Percentiles rank a stretch among this genome's conserved stretches.
Evolutionary conservation across 2,113 vertebrate genomes (phyloP).

Genomic region (Gallinago media): DNA sequence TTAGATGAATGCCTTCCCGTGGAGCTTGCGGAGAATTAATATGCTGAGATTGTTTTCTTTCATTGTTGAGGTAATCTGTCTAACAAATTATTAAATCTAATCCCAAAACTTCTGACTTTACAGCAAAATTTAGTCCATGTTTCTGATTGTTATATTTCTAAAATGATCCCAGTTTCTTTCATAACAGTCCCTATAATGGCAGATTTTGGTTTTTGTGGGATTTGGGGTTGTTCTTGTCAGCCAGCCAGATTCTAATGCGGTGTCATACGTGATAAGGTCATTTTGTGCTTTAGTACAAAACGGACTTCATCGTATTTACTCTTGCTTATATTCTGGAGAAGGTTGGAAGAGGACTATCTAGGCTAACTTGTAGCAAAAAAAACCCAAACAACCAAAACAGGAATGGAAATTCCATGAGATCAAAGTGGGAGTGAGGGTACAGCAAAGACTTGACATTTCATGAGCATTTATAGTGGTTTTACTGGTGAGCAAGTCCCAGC

Average conservation of each 20-base stretch:
- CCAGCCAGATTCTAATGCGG: background rate
- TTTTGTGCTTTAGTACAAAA: background rate
- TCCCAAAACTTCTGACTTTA: background rate
- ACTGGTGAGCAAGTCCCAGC: background rate
- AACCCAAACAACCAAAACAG: no score
- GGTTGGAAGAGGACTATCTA: background rate
- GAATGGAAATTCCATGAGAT: background rate
- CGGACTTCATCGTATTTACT: background rate
- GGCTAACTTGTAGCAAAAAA: background rate
- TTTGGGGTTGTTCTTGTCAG: background rate
- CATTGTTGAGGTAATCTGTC: background rate
- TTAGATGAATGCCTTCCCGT: background rate
- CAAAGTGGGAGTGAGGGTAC: no score
- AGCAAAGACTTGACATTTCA: background rate
- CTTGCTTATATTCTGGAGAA: background rate
- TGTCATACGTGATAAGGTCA: background rate
- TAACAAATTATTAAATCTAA: background rate
- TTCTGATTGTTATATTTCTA: background rate
- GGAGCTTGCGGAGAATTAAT: background rate
- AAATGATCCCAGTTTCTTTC: background rate
- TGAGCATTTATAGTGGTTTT: background rate
- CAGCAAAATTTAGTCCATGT: background rate
- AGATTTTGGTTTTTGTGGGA: background rate
- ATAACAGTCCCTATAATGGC: background rate
- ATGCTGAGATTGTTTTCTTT: background rate